Evolutionary conservation across 2,113 vertebrate species (phyloP).

Genomic region (Dicentrarchus labrax): DNA sequence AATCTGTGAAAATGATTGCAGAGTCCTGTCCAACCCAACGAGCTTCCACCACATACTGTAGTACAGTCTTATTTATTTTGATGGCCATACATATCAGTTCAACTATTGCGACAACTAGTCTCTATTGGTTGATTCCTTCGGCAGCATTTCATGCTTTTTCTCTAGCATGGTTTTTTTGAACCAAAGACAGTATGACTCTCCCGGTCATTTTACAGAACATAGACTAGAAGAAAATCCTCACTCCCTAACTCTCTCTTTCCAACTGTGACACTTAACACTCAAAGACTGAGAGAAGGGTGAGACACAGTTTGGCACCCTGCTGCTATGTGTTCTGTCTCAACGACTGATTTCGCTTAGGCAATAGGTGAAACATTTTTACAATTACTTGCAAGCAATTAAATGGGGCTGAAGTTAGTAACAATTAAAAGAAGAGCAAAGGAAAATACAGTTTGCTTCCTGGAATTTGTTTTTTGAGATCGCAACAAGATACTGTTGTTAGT

Average conservation of each 20-base stretch:
- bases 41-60: background rate
- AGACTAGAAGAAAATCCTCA: conserved; percentile 2
- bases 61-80: background rate
- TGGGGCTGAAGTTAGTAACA: background rate
- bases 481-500: no score
- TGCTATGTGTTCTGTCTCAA: conserved; percentile 19
- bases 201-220: background rate
- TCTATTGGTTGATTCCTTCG: background rate
- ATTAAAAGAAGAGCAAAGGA: conserved; percentile 15
- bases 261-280: background rate
- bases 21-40: background rate
- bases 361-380: background rate
- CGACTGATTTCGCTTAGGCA: background rate
- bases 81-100: conserved; percentile 2
- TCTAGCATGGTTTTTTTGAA: background rate
- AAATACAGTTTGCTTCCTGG: background rate
- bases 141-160: background rate
- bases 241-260: background rate
- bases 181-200: background rate
- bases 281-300: conserved; percentile 20
- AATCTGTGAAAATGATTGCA: conserved; percentile 1
- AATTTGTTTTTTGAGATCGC: background rate
- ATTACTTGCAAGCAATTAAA: conserved; percentile 24
- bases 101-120: background rate
- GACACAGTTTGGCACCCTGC: conserved; percentile 26